Evolutionary conservation across 92 coral and sea anemone genomes (phyloP), one percentile per base, ranked within the genome.

Genomic region (Palythoa grandiflora): DNA sequence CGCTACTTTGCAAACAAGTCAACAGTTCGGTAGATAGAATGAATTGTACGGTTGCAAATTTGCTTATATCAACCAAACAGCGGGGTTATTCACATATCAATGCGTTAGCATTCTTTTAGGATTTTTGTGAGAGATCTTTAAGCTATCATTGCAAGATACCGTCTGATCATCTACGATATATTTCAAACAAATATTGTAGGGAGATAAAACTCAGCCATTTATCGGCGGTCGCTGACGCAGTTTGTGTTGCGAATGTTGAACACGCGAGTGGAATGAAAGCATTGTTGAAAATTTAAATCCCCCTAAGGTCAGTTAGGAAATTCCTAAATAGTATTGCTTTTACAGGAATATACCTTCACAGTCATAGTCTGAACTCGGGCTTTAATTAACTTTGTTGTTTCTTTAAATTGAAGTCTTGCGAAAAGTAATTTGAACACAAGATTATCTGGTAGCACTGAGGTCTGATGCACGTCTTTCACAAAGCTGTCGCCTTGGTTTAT

Each of bases 11-110:
- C 75, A 81, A 48, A 65, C 4, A 47, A 47, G 40, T 81, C 86
- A 66, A 28, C 75, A 44, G 71, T 80, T 81, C 66, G 75, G 60
- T 63, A 40, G 50, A 65, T 44, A 74, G 9, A 65, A 44, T 38
- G 63, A 19, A 19, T 44, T 81, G 19, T 65, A 11, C 66, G 44
- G 75, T 47, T 81, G 38, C 50, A 65, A 65, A 81, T 81, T 66
- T 81, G 86, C 86, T 81, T 81, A 81, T 38, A 81, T 81, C 75
- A 65, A 66, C 75, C 44, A 81, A 81, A 28, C 86, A 81, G 86
- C 86, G 28, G 86, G 86, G 39, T 36, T 65, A 66, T 81, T 81
- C 86, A 48, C 57, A 21, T 63, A 68, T 39, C 40, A 81, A 55
- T 12, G 47, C 60, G 86, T 28, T 66, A 63, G 75, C 44, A 44